A percentile compares a stretch with the other conserved stretches of the same genome.
phyloP scores from a whole-genome alignment of 2,113 vertebrate genomes.

The Myodes glareolus region DNA sequence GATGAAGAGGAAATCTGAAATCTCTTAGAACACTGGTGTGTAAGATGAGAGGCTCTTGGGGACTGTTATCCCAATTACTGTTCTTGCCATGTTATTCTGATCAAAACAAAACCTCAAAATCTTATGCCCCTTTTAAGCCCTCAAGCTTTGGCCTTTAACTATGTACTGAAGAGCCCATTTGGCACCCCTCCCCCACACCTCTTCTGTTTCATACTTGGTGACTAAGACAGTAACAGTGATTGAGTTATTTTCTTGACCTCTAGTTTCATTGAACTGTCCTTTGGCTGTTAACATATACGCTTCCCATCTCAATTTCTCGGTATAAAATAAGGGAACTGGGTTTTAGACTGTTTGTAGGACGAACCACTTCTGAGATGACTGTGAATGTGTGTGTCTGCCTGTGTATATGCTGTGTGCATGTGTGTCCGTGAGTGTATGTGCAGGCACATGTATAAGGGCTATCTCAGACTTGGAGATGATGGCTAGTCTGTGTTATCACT shows the following conservation, averaged over 20 bases:
- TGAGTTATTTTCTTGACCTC: constrained; percentile 23
- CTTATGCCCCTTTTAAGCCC: neutral
- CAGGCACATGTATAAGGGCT: neutral
- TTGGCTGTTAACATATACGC: neutral
- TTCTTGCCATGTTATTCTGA: constrained; percentile 44
- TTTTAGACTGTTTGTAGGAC: neutral
- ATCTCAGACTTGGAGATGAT: neutral
- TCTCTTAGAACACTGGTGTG: neutral
- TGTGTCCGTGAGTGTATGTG: neutral
- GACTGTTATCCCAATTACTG: neutral
- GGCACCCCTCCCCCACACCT: neutral
- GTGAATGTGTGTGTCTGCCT: neutral
- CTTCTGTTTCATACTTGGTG: neutral
- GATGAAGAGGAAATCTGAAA: neutral
- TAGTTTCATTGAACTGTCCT: neutral
- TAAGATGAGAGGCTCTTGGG: constrained; percentile 4
- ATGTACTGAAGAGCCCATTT: neutral
- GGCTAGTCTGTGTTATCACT: neutral
- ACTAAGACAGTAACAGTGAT: neutral
- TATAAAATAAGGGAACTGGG: neutral
- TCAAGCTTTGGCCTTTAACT: neutral
- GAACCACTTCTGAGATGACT: neutral
- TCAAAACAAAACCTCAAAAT: neutral
- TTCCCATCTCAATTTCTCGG: neutral
- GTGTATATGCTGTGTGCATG: neutral